These are phyloP conservation scores for Stichodactyla mertensii DNA, from an alignment of 64 coral and sea anemone species.

Conservation along the genomic window DNA sequence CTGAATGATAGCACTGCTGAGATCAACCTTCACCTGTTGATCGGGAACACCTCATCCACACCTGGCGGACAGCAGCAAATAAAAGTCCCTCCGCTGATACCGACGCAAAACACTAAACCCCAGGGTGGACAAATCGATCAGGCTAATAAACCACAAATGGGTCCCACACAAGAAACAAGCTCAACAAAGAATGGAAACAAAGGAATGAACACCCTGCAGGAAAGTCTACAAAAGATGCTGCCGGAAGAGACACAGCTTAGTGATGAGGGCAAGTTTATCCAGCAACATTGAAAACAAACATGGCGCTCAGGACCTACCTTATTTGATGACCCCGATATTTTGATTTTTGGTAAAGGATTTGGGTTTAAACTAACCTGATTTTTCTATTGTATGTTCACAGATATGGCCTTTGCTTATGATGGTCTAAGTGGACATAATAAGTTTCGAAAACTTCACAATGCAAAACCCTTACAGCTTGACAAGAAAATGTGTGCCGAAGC, in stretches of 20 bases:
- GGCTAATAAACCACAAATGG: not conserved
- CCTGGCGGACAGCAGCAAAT: not conserved
- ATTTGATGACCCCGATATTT: too few relatives aligned
- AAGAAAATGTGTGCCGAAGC: slow-evolving; percentile 40
- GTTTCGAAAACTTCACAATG: slow-evolving; percentile 58
- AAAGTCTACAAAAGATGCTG: not conserved
- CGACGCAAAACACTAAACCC: not conserved
- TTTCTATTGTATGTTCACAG: not conserved
- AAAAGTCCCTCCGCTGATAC: not conserved
- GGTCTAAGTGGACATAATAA: slow-evolving; percentile 54
- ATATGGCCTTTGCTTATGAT: slow-evolving; percentile 12
- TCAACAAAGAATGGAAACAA: not conserved
- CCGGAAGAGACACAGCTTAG: not conserved
- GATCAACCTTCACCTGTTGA: slow-evolving; percentile 12
- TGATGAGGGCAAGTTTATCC: not conserved
- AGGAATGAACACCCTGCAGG: not conserved
- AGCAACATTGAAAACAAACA: too few relatives aligned
- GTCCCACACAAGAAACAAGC: not conserved
- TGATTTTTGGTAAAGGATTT: too few relatives aligned
- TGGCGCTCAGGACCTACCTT: too few relatives aligned
- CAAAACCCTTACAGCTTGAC: slow-evolving; percentile 42
- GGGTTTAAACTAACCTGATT: too few relatives aligned
- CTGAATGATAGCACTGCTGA: not conserved
- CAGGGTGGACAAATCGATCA: not conserved
- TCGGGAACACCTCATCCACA: not conserved